Evolutionary conservation across 2,888 invertebrate species (phyloP).

Genomic region (Sarcophaga subvicina): DNA sequence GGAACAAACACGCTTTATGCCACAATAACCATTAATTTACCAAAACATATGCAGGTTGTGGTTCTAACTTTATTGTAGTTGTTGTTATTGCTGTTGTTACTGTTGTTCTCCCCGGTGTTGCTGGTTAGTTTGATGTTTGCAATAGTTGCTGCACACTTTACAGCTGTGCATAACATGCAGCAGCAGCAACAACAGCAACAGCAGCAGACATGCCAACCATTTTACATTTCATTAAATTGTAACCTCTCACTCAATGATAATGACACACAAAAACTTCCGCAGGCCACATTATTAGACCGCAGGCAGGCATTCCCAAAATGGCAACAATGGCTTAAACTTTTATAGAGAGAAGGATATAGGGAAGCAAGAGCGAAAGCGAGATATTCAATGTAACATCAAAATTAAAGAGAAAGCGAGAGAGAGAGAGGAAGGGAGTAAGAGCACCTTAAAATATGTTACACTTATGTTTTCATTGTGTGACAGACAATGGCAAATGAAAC

Average conservation of each 20-base stretch:
- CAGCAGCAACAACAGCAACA: constrained; percentile 35
- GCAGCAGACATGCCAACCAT: constrained; percentile 43
- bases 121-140: neutral
- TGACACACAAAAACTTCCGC: constrained; percentile 46
- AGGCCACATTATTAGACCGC: constrained; percentile 62
- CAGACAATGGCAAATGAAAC: neutral
- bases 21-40: constrained; percentile 68
- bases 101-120: neutral
- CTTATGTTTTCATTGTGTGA: neutral
- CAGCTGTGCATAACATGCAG: neutral
- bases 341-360: neutral
- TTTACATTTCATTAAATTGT: constrained; percentile 68
- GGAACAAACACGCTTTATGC: constrained; percentile 39
- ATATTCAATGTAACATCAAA: neutral
- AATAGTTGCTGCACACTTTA: constrained; percentile 45
- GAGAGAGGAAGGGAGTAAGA: neutral
- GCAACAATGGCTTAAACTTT: constrained; percentile 4
- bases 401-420: neutral
- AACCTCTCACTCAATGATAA: constrained; percentile 65
- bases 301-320: constrained; percentile 40
- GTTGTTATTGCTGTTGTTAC: neutral
- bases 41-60: constrained; percentile 62
- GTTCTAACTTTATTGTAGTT: constrained; percentile 46
- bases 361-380: neutral
- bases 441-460: neutral